Evolutionary conservation across 1,140 invertebrate species (phyloP).

Genomic region (Kradibia gibbosae): DNA sequence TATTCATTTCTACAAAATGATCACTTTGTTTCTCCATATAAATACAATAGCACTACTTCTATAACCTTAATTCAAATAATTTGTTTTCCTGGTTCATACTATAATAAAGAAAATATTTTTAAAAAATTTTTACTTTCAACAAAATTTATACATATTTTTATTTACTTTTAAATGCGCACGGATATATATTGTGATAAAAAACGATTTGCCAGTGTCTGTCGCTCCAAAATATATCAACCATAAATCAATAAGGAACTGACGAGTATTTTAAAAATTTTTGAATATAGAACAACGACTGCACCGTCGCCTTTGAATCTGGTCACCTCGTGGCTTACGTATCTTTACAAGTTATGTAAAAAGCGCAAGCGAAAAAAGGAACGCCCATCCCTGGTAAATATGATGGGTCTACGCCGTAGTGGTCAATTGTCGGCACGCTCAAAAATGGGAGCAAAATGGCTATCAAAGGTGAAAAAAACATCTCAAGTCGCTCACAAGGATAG

Average conservation of each 20-base stretch:
- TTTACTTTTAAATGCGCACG: too few relatives aligned
- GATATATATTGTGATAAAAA: too few relatives aligned
- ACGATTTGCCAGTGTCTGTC: background rate
- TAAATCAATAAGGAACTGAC: background rate
- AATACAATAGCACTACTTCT: too few relatives aligned
- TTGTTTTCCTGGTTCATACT: too few relatives aligned
- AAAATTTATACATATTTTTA: too few relatives aligned
- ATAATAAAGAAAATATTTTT: too few relatives aligned
- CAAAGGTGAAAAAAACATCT: slow-evolving; percentile 82
- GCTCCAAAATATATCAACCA: background rate
- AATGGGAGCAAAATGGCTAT: slow-evolving; percentile 88
- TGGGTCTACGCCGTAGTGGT: slow-evolving; percentile 79
- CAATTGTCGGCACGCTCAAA: slow-evolving; percentile 85
- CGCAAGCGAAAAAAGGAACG: slow-evolving; percentile 82
- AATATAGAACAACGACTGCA: slow-evolving; percentile 91
- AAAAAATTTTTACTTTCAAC: too few relatives aligned
- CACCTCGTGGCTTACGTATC: slow-evolving; percentile 91
- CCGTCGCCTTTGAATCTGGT: slow-evolving; percentile 97
- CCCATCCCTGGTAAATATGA: slow-evolving; percentile 86
- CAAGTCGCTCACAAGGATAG: slow-evolving; percentile 87
- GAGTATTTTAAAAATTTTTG: background rate
- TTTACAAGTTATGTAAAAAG: slow-evolving; percentile 85
- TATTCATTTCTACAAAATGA: too few relatives aligned
- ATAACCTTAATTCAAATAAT: too few relatives aligned
- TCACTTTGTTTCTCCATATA: too few relatives aligned